Conservation (phyloP, 2,888 invertebrate species). For the Standfussiana lucernea region DNA sequence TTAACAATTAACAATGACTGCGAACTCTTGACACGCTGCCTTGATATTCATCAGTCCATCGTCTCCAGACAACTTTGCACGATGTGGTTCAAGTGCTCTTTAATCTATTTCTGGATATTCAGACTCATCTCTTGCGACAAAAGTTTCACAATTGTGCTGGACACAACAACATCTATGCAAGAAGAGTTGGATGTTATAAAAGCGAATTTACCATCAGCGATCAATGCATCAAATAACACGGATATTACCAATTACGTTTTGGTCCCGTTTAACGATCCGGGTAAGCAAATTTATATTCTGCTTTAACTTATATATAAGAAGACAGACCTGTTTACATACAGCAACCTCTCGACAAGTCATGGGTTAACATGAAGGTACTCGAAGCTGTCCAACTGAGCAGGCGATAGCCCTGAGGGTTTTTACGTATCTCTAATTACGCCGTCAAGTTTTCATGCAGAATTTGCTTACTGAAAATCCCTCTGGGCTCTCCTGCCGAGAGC, state of each 20-base stretch:
- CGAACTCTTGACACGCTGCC: neutral
- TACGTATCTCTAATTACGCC: neutral
- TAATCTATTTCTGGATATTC: slow-evolving; percentile 35
- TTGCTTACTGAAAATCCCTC: neutral
- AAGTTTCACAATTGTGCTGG: slow-evolving; percentile 79
- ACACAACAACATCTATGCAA: slow-evolving; percentile 78
- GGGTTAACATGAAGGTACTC: neutral
- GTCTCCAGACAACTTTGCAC: slow-evolving; percentile 27
- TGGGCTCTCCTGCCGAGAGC: neutral
- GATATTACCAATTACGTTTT: slow-evolving; percentile 68
- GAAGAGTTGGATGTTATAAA: slow-evolving; percentile 75
- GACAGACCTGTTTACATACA: neutral
- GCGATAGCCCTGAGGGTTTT: neutral
- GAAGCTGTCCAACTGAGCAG: neutral
- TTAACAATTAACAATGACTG: slow-evolving; percentile 32
- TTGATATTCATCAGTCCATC: slow-evolving; percentile 12
- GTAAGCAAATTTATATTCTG: slow-evolving; percentile 56
- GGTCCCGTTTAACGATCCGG: slow-evolving; percentile 74
- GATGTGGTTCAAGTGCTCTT: slow-evolving; percentile 53
- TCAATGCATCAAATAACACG: slow-evolving; percentile 38
- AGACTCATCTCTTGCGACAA: slow-evolving; percentile 49
- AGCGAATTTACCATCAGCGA: slow-evolving; percentile 66
- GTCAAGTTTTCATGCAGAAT: neutral
- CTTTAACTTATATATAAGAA: neutral
- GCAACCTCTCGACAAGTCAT: neutral